Conservation (phyloP, 2,888 invertebrate genomes). For the Mystacides longicornis region DNA sequence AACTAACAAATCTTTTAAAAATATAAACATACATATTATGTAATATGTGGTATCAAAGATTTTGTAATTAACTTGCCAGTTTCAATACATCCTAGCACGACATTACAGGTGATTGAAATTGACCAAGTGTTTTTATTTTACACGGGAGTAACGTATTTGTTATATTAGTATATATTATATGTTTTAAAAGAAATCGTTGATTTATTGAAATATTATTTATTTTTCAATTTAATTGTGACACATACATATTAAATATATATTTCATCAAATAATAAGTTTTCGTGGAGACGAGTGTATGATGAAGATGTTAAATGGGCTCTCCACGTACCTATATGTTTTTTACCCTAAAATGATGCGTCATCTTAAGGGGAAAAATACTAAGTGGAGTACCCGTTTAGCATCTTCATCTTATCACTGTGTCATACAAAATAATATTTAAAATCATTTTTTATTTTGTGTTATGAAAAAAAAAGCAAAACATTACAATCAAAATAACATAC, state of each 20-base stretch:
- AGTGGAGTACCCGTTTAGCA: too few relatives aligned
- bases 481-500: too few relatives aligned
- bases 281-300: constrained; percentile 2
- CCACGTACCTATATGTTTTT: too few relatives aligned
- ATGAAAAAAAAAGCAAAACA: too few relatives aligned
- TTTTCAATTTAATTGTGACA: constrained; percentile 15
- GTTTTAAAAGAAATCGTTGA: neutral
- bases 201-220: constrained; percentile 11
- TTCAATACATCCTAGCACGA: neutral
- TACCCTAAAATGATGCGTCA: too few relatives aligned
- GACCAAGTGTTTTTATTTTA: constrained; percentile 10
- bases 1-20: constrained; percentile 7
- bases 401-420: too few relatives aligned
- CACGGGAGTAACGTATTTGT: constrained; percentile 9
- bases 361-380: too few relatives aligned
- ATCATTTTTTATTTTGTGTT: too few relatives aligned
- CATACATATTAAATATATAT: constrained; percentile 11
- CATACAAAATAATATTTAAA: too few relatives aligned
- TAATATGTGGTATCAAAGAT: neutral
- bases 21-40: neutral
- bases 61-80: constrained; percentile 1
- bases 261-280: constrained; percentile 3
- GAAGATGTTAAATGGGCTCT: neutral
- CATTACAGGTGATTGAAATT: constrained; percentile 8
- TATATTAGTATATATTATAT: constrained; percentile 9